Percentiles rank a stretch among this genome's conserved stretches.
phyloP scores from a whole-genome alignment of 2,888 invertebrate species.

The Cistogaster globosa region DNA sequence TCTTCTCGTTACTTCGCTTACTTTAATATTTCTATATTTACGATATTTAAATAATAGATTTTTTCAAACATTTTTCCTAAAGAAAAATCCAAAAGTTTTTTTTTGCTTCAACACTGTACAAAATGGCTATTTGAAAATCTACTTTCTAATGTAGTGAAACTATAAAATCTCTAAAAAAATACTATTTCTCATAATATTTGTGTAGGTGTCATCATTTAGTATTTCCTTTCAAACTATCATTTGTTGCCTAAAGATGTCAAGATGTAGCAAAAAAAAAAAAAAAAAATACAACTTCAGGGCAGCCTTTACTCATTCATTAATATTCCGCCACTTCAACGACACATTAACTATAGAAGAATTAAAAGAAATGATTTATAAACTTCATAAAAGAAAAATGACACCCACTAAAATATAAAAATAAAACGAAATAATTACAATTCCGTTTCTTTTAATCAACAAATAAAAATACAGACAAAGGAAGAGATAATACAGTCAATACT shows the following conservation, averaged over 20 bases:
- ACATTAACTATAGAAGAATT: neutral
- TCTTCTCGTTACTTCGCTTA: too few species aligned
- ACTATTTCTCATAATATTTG: too few species aligned
- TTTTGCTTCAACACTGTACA: too few species aligned
- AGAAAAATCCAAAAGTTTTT: too few species aligned
- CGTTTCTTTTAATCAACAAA: slow-evolving; percentile 22
- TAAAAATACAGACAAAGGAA: slow-evolving; percentile 5
- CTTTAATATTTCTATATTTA: too few species aligned
- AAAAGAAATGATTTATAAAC: neutral
- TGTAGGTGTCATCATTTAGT: neutral
- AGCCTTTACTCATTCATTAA: neutral
- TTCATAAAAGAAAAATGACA: neutral
- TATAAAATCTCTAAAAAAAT: too few species aligned
- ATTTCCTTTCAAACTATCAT: slow-evolving; percentile 23
- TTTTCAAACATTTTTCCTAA: too few species aligned
- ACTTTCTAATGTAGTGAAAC: too few species aligned
- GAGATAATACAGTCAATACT: neutral
- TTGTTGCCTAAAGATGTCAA: neutral
- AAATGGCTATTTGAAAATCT: too few species aligned
- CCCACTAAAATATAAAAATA: neutral
- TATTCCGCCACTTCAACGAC: slow-evolving; percentile 8
- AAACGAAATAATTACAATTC: neutral
- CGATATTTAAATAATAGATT: too few species aligned
- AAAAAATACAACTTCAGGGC: slow-evolving; percentile 25
- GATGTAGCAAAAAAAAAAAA: slow-evolving; percentile 5